Percentiles rank a stretch among this genome's conserved stretches.
These are phyloP conservation scores for Caenorhabditis zanzibari DNA, from an alignment of 2,888 invertebrate species.

Conservation along the genomic window DNA sequence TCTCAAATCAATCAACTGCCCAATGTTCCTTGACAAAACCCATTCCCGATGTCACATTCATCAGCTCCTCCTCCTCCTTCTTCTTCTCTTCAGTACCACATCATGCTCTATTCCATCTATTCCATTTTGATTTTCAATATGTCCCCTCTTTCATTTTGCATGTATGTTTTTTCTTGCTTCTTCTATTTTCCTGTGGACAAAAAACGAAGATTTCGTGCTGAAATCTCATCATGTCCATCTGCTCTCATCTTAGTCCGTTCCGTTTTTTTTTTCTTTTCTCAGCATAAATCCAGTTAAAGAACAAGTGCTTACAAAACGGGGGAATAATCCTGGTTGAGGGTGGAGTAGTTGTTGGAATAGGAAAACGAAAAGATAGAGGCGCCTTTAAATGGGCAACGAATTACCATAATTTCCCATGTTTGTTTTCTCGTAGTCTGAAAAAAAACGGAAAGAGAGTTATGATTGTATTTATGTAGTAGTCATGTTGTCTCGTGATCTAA, in stretches of 20 bases:
- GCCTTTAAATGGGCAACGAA: conserved; percentile 29
- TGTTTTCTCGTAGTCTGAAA: conserved; percentile 40
- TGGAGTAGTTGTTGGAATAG: conserved; percentile 31
- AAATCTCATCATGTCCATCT: conserved; percentile 44
- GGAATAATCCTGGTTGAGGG: conserved; percentile 35
- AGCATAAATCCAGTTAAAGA: conserved; percentile 1
- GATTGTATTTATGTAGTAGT: conserved; percentile 31
- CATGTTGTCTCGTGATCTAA: conserved; percentile 37
- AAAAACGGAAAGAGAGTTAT: conserved; percentile 9
- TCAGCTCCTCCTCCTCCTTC: neutral
- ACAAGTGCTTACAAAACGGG: neutral
- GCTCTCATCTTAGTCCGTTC: conserved; percentile 40
- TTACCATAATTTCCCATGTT: conserved; percentile 56
- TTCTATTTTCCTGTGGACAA: conserved; percentile 12
- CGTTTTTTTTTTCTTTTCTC: conserved; percentile 12
- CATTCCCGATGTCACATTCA: conserved; percentile 8
- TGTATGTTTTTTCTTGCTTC: neutral
- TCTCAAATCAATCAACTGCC: neutral
- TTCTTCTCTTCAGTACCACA: conserved; percentile 3
- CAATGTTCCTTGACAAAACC: neutral
- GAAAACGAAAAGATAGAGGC: conserved; percentile 7
- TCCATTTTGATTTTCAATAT: conserved; percentile 30
- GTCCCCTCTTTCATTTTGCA: conserved; percentile 1
- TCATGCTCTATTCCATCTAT: conserved; percentile 23
- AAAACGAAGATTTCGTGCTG: conserved; percentile 12